A percentile compares a stretch with the other conserved stretches of the same genome.
phyloP scores from a whole-genome alignment of 1,140 invertebrate species.

The Hormaphis cornu region DNA sequence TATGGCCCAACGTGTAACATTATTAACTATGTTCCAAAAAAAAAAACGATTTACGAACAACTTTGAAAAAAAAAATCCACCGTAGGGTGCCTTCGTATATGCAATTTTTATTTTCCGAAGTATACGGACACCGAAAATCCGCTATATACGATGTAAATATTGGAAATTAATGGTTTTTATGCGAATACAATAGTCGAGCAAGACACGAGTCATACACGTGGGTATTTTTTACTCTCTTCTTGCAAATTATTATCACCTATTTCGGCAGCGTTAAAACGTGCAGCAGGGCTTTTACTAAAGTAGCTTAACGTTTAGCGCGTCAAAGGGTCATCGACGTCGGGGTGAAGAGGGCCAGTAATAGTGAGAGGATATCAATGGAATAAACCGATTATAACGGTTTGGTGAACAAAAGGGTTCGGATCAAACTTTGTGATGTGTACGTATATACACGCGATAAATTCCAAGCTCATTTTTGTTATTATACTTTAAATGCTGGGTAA shows the following conservation, averaged over 20 bases:
- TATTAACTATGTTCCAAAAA: no score
- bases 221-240: neutral
- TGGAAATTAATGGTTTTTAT: neutral
- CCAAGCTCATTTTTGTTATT: no score
- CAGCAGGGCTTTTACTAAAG: neutral
- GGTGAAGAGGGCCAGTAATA: neutral
- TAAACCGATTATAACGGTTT: constrained; percentile 27
- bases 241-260: neutral
- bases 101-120: no score
- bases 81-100: no score
- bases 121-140: no score
- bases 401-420: constrained; percentile 17
- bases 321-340: neutral
- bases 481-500: no score
- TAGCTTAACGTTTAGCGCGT: neutral
- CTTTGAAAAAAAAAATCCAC: no score
- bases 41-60: no score
- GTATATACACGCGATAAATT: no score
- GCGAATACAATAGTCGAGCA: neutral
- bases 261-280: neutral
- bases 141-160: no score
- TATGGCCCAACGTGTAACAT: no score
- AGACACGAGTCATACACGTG: neutral
- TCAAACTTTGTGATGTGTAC: constrained; percentile 10
- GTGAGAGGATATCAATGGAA: constrained; percentile 2